phyloP scores from a whole-genome alignment of 92 coral and sea anemone species.

The Epizoanthus stellaris region DNA sequence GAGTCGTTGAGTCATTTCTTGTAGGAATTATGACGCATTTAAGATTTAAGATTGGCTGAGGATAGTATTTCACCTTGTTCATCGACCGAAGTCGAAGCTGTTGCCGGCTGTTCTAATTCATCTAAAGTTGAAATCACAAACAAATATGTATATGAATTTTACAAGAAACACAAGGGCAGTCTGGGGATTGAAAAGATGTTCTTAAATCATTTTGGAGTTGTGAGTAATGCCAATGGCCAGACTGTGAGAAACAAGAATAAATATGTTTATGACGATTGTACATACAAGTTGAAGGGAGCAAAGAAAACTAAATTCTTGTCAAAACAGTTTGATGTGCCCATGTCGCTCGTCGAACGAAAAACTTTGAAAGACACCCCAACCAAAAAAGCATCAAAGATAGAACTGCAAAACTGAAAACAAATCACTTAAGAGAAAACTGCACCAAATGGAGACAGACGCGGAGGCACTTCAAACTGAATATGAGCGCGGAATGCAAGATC shows the following conservation, averaged over 20 bases:
- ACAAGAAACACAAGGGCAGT: slow-evolving; percentile 17
- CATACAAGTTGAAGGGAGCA: not conserved
- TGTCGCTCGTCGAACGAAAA: slow-evolving; percentile 15
- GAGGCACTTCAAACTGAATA: not conserved
- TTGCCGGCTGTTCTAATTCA: slow-evolving; percentile 11
- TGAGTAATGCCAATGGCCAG: not conserved
- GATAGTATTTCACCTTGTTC: slow-evolving; percentile 1
- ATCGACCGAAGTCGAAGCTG: slow-evolving; percentile 10
- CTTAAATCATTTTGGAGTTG: slow-evolving; percentile 14
- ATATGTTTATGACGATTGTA: not conserved
- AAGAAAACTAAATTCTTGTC: slow-evolving; percentile 19
- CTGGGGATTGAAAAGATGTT: slow-evolving; percentile 23
- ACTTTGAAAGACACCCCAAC: slow-evolving; percentile 10
- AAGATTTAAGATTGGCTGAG: not conserved
- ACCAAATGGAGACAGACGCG: slow-evolving; percentile 15
- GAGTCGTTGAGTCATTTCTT: too few species aligned
- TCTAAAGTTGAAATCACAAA: slow-evolving; percentile 1
- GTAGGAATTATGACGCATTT: too few species aligned
- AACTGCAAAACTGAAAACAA: slow-evolving; percentile 21
- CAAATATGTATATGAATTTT: slow-evolving; percentile 20
- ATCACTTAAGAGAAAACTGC: slow-evolving; percentile 15
- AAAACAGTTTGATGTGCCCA: slow-evolving; percentile 19
- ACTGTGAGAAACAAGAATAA: slow-evolving; percentile 24
- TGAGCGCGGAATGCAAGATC: slow-evolving; percentile 15
- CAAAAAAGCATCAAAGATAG: slow-evolving; percentile 23